Percentiles rank a stretch among this genome's conserved stretches.
phyloP scores from a whole-genome alignment of 1,140 invertebrate species.

The Leptopilina clavipes region DNA sequence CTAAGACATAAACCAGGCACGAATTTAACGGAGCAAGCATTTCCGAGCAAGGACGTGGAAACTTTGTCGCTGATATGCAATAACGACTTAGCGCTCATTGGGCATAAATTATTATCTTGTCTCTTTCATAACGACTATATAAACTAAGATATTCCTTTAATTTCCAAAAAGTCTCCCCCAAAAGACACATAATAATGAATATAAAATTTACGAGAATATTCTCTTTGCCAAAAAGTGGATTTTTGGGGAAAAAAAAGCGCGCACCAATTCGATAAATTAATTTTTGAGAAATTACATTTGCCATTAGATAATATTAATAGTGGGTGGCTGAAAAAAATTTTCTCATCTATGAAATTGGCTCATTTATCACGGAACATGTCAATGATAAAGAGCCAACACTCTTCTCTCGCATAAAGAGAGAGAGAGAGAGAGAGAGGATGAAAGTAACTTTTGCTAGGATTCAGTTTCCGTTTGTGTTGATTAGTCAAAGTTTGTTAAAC shows the following conservation, averaged over 20 bases:
- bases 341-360: slow-evolving; percentile 12
- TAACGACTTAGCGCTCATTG: slow-evolving; percentile 20
- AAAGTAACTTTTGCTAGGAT: neutral
- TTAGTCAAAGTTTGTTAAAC: slow-evolving; percentile 7
- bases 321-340: neutral
- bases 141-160: neutral
- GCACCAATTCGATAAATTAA: neutral
- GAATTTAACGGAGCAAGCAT: slow-evolving; percentile 14
- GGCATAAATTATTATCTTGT: slow-evolving; percentile 31
- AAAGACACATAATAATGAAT: too few relatives aligned
- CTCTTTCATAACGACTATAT: neutral
- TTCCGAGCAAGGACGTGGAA: slow-evolving; percentile 22
- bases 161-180: neutral
- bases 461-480: neutral
- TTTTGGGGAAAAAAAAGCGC: neutral
- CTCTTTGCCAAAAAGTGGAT: neutral
- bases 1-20: slow-evolving; percentile 22
- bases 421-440: too few relatives aligned
- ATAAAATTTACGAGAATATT: neutral
- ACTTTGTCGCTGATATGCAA: slow-evolving; percentile 28
- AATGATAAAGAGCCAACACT: neutral
- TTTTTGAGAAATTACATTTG: neutral
- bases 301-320: neutral
- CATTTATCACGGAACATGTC: neutral
- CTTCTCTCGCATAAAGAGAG: neutral